Evolutionary conservation across 2,888 invertebrate species (phyloP), one percentile per base, ranked within the genome.

Genomic region (Ectemnius lituratus): DNA sequence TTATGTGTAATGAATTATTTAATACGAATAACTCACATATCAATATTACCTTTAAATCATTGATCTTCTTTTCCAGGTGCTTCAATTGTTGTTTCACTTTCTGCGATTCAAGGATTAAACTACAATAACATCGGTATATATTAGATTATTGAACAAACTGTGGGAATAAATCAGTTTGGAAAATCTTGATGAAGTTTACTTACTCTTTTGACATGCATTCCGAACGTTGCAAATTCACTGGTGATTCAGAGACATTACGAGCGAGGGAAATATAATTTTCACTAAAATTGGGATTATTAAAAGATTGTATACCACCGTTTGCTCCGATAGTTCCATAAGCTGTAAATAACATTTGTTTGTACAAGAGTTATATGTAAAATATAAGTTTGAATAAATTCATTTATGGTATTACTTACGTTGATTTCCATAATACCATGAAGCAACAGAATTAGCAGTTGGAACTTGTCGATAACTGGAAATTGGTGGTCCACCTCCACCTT

Each of bases 41-140:
- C 14, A 46, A 62, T 11, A 14, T 49, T 61, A 92, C 91, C 89
- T 93, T 93, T 76, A 94, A 90, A 86, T 93, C 93, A 81, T 94
- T 93, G 49, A 94, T 92, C 86, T 94, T 93, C 78, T 93, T 93
- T 79, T 94, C 94, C 70, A 94, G 90, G 84, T 92, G 92, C 66
- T 92, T 92, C 61, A 94, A 87, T 84, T 94, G 94, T 74, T 93
- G 91, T 84, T 93, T 93, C 62, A 94, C 93, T 78, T 93, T 92
- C 78, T 94, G 93, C 37, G 93, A 93, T 86, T 94, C 94, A 18
- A 92, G 92, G 46, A 93, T 89, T 62, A 93, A 88, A 72, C 91
- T 92, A 78, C 20, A 75, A 68, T 37, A 6, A 37, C 8, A 37
- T 8, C 37, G 1, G 37, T 73, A 76, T 76, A 16, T 59, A 46